Conservation (phyloP, 2,113 vertebrate genomes). For the Sphaerodactylus townsendi region DNA sequence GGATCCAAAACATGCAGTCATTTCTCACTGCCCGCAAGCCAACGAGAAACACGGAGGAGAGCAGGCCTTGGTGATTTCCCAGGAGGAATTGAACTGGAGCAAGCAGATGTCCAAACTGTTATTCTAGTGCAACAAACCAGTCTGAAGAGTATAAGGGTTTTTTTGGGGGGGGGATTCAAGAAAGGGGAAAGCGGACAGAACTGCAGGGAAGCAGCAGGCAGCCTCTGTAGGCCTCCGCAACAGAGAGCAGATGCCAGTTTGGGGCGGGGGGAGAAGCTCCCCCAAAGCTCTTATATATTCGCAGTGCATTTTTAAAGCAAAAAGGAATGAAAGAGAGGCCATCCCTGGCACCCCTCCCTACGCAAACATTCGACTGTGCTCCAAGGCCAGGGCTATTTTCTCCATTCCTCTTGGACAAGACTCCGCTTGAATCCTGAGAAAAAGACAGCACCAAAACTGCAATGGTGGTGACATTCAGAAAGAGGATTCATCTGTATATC, state of each 20-base stretch:
- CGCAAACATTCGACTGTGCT: background rate
- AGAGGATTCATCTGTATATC: background rate
- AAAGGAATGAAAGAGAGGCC: background rate
- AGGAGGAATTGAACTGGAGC: too few relatives aligned
- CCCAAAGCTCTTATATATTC: background rate
- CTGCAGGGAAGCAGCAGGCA: background rate
- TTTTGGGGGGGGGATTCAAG: background rate
- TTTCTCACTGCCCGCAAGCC: background rate
- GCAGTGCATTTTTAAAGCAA: too few relatives aligned
- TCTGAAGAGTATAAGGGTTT: background rate
- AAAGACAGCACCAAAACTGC: too few relatives aligned
- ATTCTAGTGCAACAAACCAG: background rate
- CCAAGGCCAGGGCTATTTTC: background rate
- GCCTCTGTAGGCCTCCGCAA: background rate
- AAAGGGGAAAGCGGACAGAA: background rate
- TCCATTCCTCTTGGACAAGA: background rate
- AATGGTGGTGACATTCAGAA: too few relatives aligned
- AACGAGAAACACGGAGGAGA: background rate
- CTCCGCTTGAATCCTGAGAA: background rate
- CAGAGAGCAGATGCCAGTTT: background rate
- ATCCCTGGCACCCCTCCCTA: too few relatives aligned
- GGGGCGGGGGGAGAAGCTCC: background rate
- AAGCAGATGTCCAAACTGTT: background rate
- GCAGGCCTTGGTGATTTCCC: background rate
- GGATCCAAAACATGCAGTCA: constrained; percentile 6